Evolutionary conservation across 2,113 vertebrate species (phyloP), one percentile per base, ranked within the genome.

Genomic region (Trogon melanurus): DNA sequence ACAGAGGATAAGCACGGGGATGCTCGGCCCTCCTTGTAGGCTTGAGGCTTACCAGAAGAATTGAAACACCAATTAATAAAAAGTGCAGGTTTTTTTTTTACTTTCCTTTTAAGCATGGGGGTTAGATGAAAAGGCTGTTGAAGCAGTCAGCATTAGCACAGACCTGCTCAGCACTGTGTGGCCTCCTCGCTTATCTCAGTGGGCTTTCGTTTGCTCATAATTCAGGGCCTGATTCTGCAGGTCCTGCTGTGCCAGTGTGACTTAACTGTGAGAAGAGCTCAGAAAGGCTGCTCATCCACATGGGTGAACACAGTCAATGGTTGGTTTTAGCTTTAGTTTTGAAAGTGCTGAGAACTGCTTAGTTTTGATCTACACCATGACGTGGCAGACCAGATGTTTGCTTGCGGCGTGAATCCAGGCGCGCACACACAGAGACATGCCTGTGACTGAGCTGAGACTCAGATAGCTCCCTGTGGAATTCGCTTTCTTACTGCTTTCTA

Each of bases 351-450:
- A 26, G 74, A 36, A 9, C 11, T 9, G 48, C 48, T 48, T 85
- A 0, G 2, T 27, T 61, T 44, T 29, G 48, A 15, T 57, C 61
- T 51, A 11, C 13, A 1, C 9, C 0, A 1, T 67, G 19, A 9
- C 2, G 23, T 9, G 64, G 50, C 41, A 44, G 44, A 25, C 11
- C 47, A 50, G 34, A 4, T 18, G 34, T 44, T 58, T 22, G 51
- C 45, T 19, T 20, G 79, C 36, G 29, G 65, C 2, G 27, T 61
- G 66, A 44, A 23, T 54, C 32, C n/a, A 17, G 54, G 41, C 26
- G 7, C 20, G 11, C 11, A 5, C 5, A 21, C 17, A 13, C 44
- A 41, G 11, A 41, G 41, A 13, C 44, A 1, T 2, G 38, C 16
- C 50, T 41, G 36, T 30, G 45, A 69, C 10, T 9, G 30, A 38